Evolutionary conservation across 1,140 invertebrate species (phyloP), one percentile per base, ranked within the genome.

Genomic region (Bombyx mandarina): DNA sequence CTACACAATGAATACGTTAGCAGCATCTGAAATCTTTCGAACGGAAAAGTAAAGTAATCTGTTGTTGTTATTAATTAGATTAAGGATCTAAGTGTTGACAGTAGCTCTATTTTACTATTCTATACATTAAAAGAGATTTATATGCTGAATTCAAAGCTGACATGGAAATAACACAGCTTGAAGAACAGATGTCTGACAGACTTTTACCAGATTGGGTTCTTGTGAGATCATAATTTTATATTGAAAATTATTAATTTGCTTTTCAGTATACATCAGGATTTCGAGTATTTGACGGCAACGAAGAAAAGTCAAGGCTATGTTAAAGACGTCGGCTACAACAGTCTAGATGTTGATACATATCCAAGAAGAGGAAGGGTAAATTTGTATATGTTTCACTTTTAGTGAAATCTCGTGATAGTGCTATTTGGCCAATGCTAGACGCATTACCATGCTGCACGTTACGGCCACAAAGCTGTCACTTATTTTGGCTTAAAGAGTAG

Each of bases 1-100:
- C 22, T 71, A 51, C 49, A 71, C 60, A 22, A 64, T 66, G 43
- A 71, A 71, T 45, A 44, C 58, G 22, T 43, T 71, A 10, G 54
- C 57, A 1, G 54, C 54, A 22, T 10, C 45, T 8, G 65, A 71
- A 18, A 65, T 71, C n/a, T 63, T 71, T 45, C 52, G 54, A n/a
- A 26, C 8, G 35, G 6, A 57, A n/a, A 59, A 54, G 67, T 69
- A 58, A 51, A 52, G 56, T 55, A 45, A 42, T 5, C 26, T 35
- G 26, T 3, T 35, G 26, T 35, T 35, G 12, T 18, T 18, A 18
- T 18, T 18, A 18, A 18, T 18, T 18, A 18, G 12, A 18, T 18
- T 18, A 18, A 18, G 12, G 12, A 18, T 18, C 12, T 18, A 18
- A 18, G 12, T 18, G 12, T 18, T 18, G 12, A 18, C 12, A 18